Conservation (phyloP, 2,888 invertebrate species). For the Lissonota sp. region DNA sequence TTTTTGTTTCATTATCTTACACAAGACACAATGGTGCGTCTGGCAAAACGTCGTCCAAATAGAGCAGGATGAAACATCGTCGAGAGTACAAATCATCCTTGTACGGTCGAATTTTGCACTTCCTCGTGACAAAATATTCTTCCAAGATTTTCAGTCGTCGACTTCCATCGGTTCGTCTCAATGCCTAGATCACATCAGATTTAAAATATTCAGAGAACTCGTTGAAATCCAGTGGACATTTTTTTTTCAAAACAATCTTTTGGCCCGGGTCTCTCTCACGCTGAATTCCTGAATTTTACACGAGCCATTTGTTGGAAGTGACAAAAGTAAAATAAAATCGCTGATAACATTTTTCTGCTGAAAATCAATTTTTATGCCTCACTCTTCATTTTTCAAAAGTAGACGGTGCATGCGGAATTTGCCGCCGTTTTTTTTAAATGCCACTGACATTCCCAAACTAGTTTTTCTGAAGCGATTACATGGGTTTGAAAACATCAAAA, state of each 20-base stretch:
- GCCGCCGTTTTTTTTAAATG: too few species aligned
- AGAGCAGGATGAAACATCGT: conserved; percentile 11
- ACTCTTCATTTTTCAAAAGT: too few species aligned
- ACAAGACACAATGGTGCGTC: conserved; percentile 25
- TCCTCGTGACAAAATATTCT: conserved; percentile 28
- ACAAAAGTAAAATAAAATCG: too few species aligned
- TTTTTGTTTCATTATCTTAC: conserved; percentile 45
- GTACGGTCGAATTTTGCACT: conserved; percentile 11
- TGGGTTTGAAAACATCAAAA: too few species aligned
- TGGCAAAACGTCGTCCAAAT: conserved; percentile 30
- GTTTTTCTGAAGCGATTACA: too few species aligned
- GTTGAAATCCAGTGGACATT: neutral
- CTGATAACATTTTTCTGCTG: too few species aligned
- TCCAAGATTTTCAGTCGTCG: conserved; percentile 23
- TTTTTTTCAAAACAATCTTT: conserved; percentile 10
- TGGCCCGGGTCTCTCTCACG: conserved; percentile 23
- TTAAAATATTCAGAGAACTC: conserved; percentile 45
- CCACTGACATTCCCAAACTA: too few species aligned
- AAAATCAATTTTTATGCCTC: too few species aligned
- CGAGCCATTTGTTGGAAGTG: too few species aligned
- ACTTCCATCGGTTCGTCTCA: conserved; percentile 38
- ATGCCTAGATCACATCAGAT: conserved; percentile 61
- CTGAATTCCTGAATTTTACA: neutral
- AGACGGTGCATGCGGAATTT: too few species aligned
- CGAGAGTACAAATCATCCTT: conserved; percentile 12